Evolutionary conservation across 2,113 vertebrate genomes (phyloP).

Genomic region (Nesospiza acunhae): DNA sequence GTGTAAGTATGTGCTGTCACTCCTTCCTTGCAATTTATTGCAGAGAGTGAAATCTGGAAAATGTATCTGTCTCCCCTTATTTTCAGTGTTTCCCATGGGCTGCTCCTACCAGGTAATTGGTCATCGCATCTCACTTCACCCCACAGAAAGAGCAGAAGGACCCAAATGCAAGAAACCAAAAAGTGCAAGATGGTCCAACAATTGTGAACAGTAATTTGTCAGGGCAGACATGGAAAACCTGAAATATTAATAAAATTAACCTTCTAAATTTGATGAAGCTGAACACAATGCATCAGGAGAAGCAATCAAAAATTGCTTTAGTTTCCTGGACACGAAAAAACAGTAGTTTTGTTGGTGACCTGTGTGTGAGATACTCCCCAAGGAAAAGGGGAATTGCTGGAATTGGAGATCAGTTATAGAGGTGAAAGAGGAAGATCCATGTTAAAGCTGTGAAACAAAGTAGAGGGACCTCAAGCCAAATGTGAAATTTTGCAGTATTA

Average conservation of each 20-base stretch:
- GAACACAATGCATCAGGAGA: background rate
- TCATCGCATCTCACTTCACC: rapidly evolving
- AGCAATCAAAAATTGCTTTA: background rate
- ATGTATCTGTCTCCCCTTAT: background rate
- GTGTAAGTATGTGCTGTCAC: background rate
- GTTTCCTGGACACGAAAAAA: background rate
- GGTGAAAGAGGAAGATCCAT: background rate
- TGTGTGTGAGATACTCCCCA: background rate
- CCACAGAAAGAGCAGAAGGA: background rate
- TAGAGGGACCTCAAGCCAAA: background rate
- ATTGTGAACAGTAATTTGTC: background rate
- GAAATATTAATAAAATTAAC: background rate
- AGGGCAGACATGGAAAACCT: background rate
- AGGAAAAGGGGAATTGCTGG: background rate
- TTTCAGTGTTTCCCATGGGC: background rate
- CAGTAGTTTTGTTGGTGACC: background rate
- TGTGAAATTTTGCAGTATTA: background rate
- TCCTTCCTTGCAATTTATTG: background rate
- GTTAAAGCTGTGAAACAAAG: background rate
- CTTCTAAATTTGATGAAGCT: background rate
- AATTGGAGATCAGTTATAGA: background rate
- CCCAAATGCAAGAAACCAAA: background rate
- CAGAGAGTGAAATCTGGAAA: background rate
- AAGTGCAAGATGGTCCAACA: background rate
- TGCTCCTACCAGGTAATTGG: background rate